These are phyloP conservation scores for Pterocles gutturalis DNA, from an alignment of 2,113 vertebrate genomes.

Conservation along the genomic window DNA sequence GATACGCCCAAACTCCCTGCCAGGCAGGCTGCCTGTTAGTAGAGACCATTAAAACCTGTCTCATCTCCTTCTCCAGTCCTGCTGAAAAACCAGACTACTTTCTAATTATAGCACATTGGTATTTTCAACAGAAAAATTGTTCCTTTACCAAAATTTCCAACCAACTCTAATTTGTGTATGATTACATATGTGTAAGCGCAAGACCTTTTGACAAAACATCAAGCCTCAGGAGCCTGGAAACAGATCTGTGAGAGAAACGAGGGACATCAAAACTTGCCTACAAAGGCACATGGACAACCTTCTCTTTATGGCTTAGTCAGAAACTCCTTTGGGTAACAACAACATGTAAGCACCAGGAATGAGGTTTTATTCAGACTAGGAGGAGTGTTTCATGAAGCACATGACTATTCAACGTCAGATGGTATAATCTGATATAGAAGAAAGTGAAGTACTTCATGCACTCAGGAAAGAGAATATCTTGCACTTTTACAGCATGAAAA, in stretches of 20 bases:
- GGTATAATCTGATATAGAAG: background rate
- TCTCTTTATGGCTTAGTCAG: background rate
- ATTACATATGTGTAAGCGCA: background rate
- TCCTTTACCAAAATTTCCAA: background rate
- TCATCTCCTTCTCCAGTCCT: background rate
- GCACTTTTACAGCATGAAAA: background rate
- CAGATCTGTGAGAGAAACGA: background rate
- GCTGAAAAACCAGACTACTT: conserved; percentile 24
- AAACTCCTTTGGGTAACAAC: background rate
- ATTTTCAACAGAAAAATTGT: conserved; percentile 5
- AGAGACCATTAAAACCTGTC: background rate
- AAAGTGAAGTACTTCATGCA: background rate
- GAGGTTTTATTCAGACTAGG: background rate
- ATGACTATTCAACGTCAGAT: background rate
- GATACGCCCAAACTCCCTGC: background rate
- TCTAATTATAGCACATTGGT: background rate
- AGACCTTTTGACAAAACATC: background rate
- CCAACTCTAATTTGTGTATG: background rate
- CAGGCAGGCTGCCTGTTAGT: background rate
- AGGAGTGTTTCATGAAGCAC: background rate
- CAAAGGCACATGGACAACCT: background rate
- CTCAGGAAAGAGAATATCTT: background rate
- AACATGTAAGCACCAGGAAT: background rate
- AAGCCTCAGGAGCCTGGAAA: background rate
- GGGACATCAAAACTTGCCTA: background rate